Evolutionary conservation across 2,888 invertebrate genomes (phyloP).

Genomic region (Pandemis corylana): DNA sequence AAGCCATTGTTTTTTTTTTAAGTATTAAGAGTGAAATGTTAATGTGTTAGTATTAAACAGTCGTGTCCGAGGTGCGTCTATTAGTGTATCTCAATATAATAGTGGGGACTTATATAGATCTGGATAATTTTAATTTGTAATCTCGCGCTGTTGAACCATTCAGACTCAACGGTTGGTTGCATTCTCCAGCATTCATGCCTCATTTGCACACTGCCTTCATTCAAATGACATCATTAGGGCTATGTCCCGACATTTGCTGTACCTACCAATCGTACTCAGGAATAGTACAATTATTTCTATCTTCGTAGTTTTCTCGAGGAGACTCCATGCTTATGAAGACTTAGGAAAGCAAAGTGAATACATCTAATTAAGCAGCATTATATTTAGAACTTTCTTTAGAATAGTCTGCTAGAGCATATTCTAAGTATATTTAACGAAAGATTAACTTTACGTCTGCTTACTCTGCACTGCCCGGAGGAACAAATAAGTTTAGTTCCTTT

Average conservation of each 20-base stretch:
- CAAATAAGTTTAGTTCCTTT: slow-evolving; percentile 66
- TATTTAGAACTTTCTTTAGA: neutral
- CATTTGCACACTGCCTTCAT: slow-evolving; percentile 64
- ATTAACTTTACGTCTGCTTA: slow-evolving; percentile 58
- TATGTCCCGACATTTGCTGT: slow-evolving; percentile 50
- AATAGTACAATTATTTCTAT: slow-evolving; percentile 3
- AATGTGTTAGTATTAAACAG: neutral
- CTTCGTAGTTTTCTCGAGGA: neutral
- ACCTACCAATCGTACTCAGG: slow-evolving; percentile 49
- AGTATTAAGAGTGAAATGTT: slow-evolving; percentile 25
- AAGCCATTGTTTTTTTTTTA: slow-evolving; percentile 35
- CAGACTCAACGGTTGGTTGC: slow-evolving; percentile 11
- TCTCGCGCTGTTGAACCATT: slow-evolving; percentile 11
- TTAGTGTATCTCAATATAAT: neutral
- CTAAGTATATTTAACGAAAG: slow-evolving; percentile 46
- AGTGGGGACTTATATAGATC: neutral
- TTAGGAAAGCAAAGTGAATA: neutral
- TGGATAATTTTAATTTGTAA: slow-evolving; percentile 17
- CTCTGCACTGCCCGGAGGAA: slow-evolving; percentile 58
- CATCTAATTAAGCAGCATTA: neutral
- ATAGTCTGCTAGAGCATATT: slow-evolving; percentile 16
- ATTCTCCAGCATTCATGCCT: slow-evolving; percentile 55
- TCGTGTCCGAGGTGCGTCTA: neutral
- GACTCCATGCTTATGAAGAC: neutral
- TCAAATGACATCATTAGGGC: slow-evolving; percentile 66